A percentile compares a stretch with the other conserved stretches of the same genome.
Evolutionary conservation across 2,888 invertebrate genomes (phyloP).

Genomic region (Brassicogethes aeneus): DNA sequence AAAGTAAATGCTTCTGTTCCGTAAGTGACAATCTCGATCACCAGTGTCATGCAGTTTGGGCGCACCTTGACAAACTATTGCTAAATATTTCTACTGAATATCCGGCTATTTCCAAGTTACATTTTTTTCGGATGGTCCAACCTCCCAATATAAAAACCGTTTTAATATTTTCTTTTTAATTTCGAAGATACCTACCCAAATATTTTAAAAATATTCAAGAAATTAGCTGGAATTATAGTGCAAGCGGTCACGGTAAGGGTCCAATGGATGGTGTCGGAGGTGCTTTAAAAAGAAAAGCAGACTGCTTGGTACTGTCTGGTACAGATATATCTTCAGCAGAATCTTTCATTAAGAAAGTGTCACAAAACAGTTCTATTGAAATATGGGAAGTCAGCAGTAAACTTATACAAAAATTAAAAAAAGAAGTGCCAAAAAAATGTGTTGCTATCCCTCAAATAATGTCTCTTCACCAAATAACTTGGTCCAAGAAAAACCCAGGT

Average conservation of each 20-base stretch:
- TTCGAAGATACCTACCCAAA: conserved; percentile 2
- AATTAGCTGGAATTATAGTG: conserved; percentile 5
- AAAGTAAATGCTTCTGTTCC: conserved; percentile 8
- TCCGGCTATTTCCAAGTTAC: conserved; percentile 5
- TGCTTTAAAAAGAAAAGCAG: conserved; percentile 9
- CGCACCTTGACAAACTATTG: conserved; percentile 7
- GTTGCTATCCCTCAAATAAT: conserved; percentile 2
- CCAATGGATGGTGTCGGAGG: conserved; percentile 12
- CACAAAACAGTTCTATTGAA: conserved; percentile 3
- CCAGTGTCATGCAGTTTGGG: conserved; percentile 10
- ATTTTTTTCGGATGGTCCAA: conserved; percentile 11
- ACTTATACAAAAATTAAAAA: conserved; percentile 3
- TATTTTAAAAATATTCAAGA: conserved; percentile 3
- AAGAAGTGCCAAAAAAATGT: conserved; percentile 4
- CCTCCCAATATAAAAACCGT: conserved; percentile 10
- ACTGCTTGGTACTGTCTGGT: conserved; percentile 6
- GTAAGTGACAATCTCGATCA: conserved; percentile 11
- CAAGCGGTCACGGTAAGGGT: conserved; percentile 8
- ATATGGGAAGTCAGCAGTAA: conserved; percentile 1
- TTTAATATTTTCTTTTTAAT: conserved; percentile 6
- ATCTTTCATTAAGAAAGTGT: conserved; percentile 2
- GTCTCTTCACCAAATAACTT: conserved; percentile 7
- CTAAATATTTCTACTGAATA: conserved; percentile 2
- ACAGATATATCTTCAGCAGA: conserved; percentile 4
- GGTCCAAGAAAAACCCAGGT: conserved; percentile 6